Conservation (phyloP, 64 coral and sea anemone genomes). For the Pocillopora damicornis region DNA sequence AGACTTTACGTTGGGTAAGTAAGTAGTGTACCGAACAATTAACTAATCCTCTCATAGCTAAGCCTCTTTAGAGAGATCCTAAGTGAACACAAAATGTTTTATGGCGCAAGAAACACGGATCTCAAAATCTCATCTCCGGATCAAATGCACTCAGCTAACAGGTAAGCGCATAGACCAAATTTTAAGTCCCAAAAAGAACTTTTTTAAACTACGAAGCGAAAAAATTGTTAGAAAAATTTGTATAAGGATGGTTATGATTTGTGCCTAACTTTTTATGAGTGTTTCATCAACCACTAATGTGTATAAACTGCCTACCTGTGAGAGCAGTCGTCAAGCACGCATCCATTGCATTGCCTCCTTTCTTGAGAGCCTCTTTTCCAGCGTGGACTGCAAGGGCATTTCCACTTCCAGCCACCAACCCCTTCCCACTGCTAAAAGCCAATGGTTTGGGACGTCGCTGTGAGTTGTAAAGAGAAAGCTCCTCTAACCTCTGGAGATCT, state of each 20-base stretch:
- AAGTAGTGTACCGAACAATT: not conserved
- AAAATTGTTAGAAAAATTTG: not conserved
- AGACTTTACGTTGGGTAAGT: too few relatives aligned
- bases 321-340: slow-evolving; percentile 80
- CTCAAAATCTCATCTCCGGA: not conserved
- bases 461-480: slow-evolving; percentile 19
- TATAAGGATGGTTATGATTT: not conserved
- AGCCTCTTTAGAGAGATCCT: not conserved
- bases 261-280: not conserved
- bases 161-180: too few relatives aligned
- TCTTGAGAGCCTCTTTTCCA: slow-evolving; percentile 70
- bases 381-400: slow-evolving; percentile 66
- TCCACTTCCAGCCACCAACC: slow-evolving; percentile 73
- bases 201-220: not conserved
- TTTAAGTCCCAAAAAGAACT: not conserved
- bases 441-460: slow-evolving; percentile 60
- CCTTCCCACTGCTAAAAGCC: slow-evolving; percentile 62
- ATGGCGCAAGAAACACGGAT: not conserved
- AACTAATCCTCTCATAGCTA: not conserved
- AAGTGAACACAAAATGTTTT: not conserved
- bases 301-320: slow-evolving; percentile 27
- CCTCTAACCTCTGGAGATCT: slow-evolving; percentile 64
- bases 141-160: not conserved
- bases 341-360: slow-evolving; percentile 92
- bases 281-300: not conserved